Percentiles rank a stretch among this genome's conserved stretches.
These are phyloP conservation scores for Drosophila varians DNA, from an alignment of 1,140 invertebrate genomes.

Conservation along the genomic window DNA sequence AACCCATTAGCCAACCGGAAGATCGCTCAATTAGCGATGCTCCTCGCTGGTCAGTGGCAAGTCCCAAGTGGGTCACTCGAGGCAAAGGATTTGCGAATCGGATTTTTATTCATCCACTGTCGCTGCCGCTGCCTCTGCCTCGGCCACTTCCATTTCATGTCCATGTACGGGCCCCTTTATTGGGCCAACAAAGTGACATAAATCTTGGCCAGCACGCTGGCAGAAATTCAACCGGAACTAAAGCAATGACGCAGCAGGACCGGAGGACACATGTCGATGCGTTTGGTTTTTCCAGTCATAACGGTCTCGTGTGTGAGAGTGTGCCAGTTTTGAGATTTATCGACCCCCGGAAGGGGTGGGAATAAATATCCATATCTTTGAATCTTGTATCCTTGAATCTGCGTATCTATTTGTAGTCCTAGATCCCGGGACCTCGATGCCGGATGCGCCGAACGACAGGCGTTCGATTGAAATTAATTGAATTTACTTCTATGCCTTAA, in stretches of 20 bases:
- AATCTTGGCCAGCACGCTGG: constrained; percentile 57
- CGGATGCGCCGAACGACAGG: constrained; percentile 78
- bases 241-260: constrained; percentile 77
- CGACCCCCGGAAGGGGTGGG: constrained; percentile 40
- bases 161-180: constrained; percentile 23
- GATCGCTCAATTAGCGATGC: constrained; percentile 74
- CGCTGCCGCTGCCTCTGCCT: background rate
- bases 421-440: constrained; percentile 58
- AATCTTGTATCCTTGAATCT: constrained; percentile 14
- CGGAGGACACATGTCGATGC: constrained; percentile 60
- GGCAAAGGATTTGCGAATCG: constrained; percentile 46
- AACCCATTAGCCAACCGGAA: constrained; percentile 80
- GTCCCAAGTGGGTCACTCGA: constrained; percentile 77
- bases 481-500: constrained; percentile 66
- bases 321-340: constrained; percentile 66
- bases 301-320: constrained; percentile 47
- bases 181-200: constrained; percentile 76
- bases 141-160: background rate
- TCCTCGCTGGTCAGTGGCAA: constrained; percentile 65
- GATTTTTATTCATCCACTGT: constrained; percentile 18
- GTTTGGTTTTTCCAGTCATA: constrained; percentile 52
- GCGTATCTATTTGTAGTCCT: constrained; percentile 52
- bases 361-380: constrained; percentile 16
- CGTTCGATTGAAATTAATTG: constrained; percentile 84
- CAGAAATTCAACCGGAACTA: constrained; percentile 70